These are phyloP conservation scores for Epistrophe grossulariae DNA, from an alignment of 2,888 invertebrate genomes.

Conservation along the genomic window DNA sequence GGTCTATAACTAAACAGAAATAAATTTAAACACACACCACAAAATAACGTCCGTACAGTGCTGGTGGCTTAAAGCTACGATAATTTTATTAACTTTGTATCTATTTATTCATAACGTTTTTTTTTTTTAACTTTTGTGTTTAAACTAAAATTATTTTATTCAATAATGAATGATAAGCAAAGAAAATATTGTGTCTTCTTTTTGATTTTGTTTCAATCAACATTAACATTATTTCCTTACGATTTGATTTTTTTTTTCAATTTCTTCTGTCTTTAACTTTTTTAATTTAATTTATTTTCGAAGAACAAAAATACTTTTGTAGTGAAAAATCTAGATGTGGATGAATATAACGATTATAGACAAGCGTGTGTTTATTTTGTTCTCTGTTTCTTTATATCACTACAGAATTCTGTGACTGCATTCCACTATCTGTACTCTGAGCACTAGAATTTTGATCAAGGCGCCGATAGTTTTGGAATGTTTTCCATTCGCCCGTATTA, in stretches of 20 bases:
- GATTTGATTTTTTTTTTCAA: background rate
- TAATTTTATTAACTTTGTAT: conserved; percentile 34
- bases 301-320: conserved; percentile 66
- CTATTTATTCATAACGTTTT: conserved; percentile 34
- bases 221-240: conserved; percentile 12
- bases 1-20: conserved; percentile 56
- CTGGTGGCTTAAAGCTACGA: conserved; percentile 51
- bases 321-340: conserved; percentile 49
- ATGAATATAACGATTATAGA: conserved; percentile 48
- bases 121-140: background rate
- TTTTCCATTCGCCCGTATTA: conserved; percentile 98
- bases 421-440: conserved; percentile 76
- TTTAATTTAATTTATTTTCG: conserved; percentile 41
- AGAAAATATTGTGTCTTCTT: conserved; percentile 1
- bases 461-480: conserved; percentile 94
- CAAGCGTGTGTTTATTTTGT: conserved; percentile 44
- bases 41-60: conserved; percentile 18
- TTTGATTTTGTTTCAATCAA: conserved; percentile 45
- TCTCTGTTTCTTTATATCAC: conserved; percentile 78
- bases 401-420: conserved; percentile 80
- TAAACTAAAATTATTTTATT: conserved; percentile 2
- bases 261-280: background rate
- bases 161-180: background rate
- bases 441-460: conserved; percentile 85
- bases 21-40: conserved; percentile 41